Evolutionary conservation across 2,797 vertebrate species (phyloP).

Genomic region (Thamnophis elegans): DNA sequence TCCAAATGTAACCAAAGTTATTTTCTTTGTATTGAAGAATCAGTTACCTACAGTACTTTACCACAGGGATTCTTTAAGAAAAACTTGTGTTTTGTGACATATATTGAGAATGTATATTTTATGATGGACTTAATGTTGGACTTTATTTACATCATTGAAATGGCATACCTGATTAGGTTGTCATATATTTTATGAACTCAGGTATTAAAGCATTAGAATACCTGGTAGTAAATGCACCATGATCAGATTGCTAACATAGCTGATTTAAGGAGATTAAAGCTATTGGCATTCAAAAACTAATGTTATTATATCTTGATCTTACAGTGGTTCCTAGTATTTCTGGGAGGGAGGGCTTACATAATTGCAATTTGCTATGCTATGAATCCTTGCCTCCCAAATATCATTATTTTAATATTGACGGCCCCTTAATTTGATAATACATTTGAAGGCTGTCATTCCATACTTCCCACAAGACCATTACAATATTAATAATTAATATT

Average conservation of each 20-base stretch:
- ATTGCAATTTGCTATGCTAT: background rate
- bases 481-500: background rate
- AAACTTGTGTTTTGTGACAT: background rate
- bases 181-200: accelerated
- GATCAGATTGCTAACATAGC: constrained; percentile 3
- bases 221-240: background rate
- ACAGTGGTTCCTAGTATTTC: no score
- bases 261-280: background rate
- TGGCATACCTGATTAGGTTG: background rate
- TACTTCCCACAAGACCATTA: background rate
- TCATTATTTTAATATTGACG: background rate
- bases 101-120: background rate
- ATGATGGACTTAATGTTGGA: background rate
- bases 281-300: background rate
- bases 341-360: background rate
- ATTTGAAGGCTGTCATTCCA: background rate
- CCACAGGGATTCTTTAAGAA: background rate
- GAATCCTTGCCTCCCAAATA: background rate
- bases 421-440: background rate
- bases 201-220: background rate
- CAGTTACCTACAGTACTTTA: background rate
- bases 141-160: background rate
- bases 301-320: background rate
- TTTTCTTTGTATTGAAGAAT: background rate
- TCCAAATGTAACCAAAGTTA: background rate